Conservation (phyloP, 2,113 vertebrate species). For the Rhea pennata region DNA sequence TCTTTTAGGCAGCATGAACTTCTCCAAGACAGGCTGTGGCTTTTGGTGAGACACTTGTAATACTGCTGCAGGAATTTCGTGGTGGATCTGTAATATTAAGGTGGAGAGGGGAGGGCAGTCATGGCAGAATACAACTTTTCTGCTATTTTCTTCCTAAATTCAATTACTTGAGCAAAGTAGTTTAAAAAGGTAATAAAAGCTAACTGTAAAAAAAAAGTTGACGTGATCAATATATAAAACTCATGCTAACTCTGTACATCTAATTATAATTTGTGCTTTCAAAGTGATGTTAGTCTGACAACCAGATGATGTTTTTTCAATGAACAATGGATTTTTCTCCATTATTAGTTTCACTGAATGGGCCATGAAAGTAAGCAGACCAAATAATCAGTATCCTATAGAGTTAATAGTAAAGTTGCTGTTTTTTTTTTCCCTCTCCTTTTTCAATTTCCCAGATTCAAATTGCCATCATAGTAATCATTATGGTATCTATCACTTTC, state of each 20-base stretch:
- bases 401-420: background rate
- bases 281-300: background rate
- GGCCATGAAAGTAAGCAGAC: background rate
- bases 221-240: background rate
- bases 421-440: no score
- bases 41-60: conserved; percentile 86
- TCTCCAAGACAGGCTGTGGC: conserved; percentile 86
- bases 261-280: background rate
- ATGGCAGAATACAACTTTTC: background rate
- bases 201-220: background rate
- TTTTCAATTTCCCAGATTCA: background rate
- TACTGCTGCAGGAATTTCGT: conserved; percentile 86
- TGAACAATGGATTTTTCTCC: background rate
- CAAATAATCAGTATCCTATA: background rate
- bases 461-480: background rate
- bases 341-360: background rate
- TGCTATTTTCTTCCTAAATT: background rate
- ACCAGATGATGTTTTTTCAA: background rate
- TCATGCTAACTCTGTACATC: background rate
- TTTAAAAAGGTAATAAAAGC: background rate
- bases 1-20: conserved; percentile 77
- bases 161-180: background rate
- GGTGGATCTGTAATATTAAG: conserved; percentile 76
- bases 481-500: background rate
- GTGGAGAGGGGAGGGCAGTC: background rate